Base-by-base conservation (phyloP, 2,888 invertebrate species). In the Tethea ocularis region DNA sequence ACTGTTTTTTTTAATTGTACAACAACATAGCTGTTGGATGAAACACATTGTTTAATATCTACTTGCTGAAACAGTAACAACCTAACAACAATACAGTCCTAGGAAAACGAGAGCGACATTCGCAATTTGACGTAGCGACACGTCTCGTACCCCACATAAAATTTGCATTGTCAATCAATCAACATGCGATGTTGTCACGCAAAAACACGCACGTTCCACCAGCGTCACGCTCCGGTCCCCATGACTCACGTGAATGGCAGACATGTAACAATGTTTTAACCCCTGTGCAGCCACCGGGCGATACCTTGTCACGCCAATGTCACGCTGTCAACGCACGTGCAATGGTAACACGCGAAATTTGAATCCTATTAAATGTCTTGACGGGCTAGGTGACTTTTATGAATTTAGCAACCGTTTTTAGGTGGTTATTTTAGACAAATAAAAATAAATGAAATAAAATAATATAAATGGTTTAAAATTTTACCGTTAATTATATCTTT, bases 331-430 rank as follows among this genome's bases (percentile, higher is more conserved):
- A 80, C 83, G 76, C 72, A 77, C 83, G 76, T 71, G 78, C 79
- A 74, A 77, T 72, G 77, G 71, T 73, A 84, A 78, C 88, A 88
- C 85, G 87, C 84, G 69, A 86, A 84, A 87, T 87, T 86, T 82
- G 78, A 87, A 88, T 86, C 80, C 77, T 82, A 84, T 88, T 88
- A 80, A 82, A 75, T 61, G 58, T 65, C 68, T 51, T 59, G 33
- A 15, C 46, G 1, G 20, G 17, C 20, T 20, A 10, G 10, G 17
- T n/a, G 46, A 46, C 20, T 17, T 46, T 17, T 1, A 4, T 41
- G 15, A 38, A 38, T 38, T 38, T 24, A 6, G 6, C 24, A 10
- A 29, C 10, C 10, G 29, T 29, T 29, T 33, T 11, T 33, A 7
- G 1, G 2, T 13, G 33, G 13, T 13, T 2, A 24, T 4, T 24